Conservation (phyloP, 2,888 invertebrate genomes). For the Eupithecia exiguata region DNA sequence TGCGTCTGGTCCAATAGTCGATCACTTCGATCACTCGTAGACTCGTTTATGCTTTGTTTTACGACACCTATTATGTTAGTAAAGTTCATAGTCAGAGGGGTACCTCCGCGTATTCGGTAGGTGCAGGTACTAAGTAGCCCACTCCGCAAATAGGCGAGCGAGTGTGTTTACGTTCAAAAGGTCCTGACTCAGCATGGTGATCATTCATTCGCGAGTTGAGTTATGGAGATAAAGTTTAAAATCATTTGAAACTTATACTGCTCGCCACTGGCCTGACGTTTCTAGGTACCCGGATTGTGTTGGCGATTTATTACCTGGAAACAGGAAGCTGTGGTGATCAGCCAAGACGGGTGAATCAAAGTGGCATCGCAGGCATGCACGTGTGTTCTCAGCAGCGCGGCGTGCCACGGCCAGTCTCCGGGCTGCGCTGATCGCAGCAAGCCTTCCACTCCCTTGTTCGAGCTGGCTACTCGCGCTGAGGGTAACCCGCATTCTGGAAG, state of each 20-base stretch:
- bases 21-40: background rate
- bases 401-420: constrained; percentile 97
- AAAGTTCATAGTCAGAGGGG: too few relatives aligned
- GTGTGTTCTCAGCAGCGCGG: constrained; percentile 91
- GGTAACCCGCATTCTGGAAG: constrained; percentile 87
- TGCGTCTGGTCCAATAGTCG: background rate
- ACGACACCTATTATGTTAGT: too few relatives aligned
- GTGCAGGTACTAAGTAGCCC: too few relatives aligned
- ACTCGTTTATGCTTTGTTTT: too few relatives aligned
- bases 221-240: background rate
- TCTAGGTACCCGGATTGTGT: background rate
- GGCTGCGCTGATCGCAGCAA: constrained; percentile 89
- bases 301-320: constrained; percentile 83
- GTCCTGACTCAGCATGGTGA: too few relatives aligned
- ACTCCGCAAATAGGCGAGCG: too few relatives aligned
- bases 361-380: constrained; percentile 95
- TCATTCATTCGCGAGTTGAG: background rate
- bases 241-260: background rate
- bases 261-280: background rate
- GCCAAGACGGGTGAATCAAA: constrained; percentile 91
- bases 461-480: constrained; percentile 81
- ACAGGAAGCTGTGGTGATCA: constrained; percentile 93
- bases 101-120: background rate
- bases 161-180: too few relatives aligned
- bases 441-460: constrained; percentile 75